Base-by-base conservation (phyloP, 2,888 invertebrate genomes). In the Strigamia crassipes region DNA sequence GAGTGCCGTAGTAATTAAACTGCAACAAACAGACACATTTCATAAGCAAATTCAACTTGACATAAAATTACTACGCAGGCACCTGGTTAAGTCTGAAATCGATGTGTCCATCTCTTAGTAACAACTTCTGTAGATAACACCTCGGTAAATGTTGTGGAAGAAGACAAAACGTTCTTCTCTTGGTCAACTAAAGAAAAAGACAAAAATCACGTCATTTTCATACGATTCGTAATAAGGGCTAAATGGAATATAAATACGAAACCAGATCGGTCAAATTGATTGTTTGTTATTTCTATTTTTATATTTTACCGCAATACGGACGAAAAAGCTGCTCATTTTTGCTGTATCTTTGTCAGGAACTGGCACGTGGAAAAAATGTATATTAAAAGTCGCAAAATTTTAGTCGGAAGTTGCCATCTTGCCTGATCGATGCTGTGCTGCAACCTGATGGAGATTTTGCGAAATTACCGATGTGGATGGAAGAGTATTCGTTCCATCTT, bases 71-170 rank as follows among this genome's bases (percentile, higher is more conserved):
- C 18, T 6, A 56, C 56, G 56, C 10, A 56, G 18, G n/a, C 27
- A 73, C 73, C 31, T 73, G 73, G n/a, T 31, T 73, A n/a, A 73
- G 31, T 31, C 73, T 73, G 31, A 73, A 73, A 73, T 73, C 73
- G 27, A 73, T 73, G 73, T 73, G 73, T 31, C 73, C 73, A 31
- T 73, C 73, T 4, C 31, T 10, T 13, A 73, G n/a, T 73, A 73
- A 15, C 31, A 27, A 13, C 15, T 73, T 73, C 27, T 27, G 13
- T 31, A 73, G 27, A 31, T 31, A 27, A 73, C 27, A 31, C 31
- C 27, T 27, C n/a, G 73, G 73, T n/a, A 73, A 15, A 15, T 27
- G 73, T 73, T 31, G 73, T 23, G 73, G 73, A 27, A 10, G 66
- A 27, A 73, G n/a, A 73, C n/a, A 1, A 9, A 73, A 73, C 27